These are phyloP conservation scores for Gila robusta DNA, from an alignment of 2,797 vertebrate species.

Conservation along the genomic window DNA sequence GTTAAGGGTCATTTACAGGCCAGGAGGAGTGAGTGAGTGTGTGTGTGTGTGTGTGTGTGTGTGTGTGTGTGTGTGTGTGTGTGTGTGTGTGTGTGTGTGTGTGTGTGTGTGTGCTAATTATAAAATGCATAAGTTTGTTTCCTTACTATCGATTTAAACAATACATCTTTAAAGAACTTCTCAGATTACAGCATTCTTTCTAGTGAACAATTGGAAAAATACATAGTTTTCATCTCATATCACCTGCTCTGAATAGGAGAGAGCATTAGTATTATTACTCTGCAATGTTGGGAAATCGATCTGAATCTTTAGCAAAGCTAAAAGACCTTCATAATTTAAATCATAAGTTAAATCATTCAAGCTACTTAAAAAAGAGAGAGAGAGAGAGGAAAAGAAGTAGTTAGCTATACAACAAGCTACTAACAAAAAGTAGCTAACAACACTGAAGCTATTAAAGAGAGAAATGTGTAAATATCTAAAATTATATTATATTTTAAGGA, in stretches of 20 bases:
- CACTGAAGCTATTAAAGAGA: neutral
- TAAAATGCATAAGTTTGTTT: too few relatives aligned
- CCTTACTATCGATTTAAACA: neutral
- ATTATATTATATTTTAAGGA: neutral
- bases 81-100: neutral
- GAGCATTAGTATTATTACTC: conserved; percentile 12
- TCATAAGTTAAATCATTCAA: too few relatives aligned
- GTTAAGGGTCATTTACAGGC: conserved; percentile 33
- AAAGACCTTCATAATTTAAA: neutral
- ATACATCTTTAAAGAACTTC: neutral
- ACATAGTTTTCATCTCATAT: neutral
- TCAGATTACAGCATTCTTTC: conserved; percentile 9
- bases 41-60: neutral
- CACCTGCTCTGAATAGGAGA: neutral
- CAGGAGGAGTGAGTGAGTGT: neutral
- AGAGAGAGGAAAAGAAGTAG: neutral
- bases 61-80: neutral
- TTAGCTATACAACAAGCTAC: neutral
- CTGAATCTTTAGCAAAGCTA: neutral
- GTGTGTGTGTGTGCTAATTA: neutral
- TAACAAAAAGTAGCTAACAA: neutral
- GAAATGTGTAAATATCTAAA: neutral
- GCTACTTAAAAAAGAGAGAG: neutral
- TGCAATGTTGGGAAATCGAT: neutral
- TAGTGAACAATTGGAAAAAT: neutral